Conservation (phyloP, 2,797 vertebrate genomes). For the Meda fulgida region DNA sequence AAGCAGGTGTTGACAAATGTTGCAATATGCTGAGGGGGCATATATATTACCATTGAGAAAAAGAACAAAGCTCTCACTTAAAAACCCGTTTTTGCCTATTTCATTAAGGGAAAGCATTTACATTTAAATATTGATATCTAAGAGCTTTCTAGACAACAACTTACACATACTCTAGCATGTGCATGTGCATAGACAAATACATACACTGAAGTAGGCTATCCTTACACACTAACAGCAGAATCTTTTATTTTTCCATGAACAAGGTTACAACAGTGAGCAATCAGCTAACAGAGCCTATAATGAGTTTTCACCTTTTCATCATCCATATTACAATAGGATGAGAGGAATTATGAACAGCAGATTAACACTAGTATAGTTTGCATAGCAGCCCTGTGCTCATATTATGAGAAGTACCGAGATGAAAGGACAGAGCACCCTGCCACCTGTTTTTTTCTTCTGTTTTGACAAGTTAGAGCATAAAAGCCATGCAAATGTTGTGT, state of each 20-base stretch:
- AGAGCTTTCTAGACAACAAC: neutral
- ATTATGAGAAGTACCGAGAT: constrained; percentile 3
- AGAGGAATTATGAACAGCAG: constrained; percentile 24
- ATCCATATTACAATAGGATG: constrained; percentile 8
- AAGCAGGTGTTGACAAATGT: constrained; percentile 49
- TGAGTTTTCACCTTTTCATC: constrained; percentile 43
- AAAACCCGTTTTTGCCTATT: neutral
- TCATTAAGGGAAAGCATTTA: neutral
- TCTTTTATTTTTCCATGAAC: constrained; percentile 6
- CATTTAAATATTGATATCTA: neutral
- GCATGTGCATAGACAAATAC: neutral
- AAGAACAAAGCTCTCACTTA: constrained; percentile 18
- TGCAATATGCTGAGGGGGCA: constrained; percentile 46
- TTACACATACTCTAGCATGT: neutral
- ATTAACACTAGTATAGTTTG: constrained; percentile 34
- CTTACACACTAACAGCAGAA: constrained; percentile 30
- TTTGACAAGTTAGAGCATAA: neutral
- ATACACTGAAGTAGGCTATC: neutral
- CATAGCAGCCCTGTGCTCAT: constrained; percentile 21
- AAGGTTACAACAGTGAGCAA: constrained; percentile 37
- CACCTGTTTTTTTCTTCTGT: neutral
- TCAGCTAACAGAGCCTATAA: constrained; percentile 44
- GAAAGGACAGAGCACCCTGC: constrained; percentile 4
- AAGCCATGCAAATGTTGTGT: constrained; percentile 40
- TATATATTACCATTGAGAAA: constrained; percentile 19